Evolutionary conservation across 2,888 invertebrate genomes (phyloP).

Genomic region (Galeopsomyia nigrocyanea): DNA sequence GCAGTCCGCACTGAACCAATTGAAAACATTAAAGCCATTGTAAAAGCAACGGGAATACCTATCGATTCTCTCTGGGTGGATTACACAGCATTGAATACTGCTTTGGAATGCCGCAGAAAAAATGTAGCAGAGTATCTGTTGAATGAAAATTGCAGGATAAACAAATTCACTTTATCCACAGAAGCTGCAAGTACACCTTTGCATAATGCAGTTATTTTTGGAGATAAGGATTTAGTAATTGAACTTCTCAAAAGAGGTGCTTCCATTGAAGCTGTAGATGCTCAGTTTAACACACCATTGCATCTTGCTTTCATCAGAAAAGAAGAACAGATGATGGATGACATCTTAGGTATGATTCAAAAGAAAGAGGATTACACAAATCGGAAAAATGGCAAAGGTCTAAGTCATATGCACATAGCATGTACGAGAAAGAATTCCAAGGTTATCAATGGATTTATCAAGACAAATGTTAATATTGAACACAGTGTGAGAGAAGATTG

Average conservation of each 20-base stretch:
- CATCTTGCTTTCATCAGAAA: conserved; percentile 12
- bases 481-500: not conserved
- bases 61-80: too few species aligned
- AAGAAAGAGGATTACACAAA: too few species aligned
- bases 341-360: not conserved
- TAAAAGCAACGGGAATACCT: too few species aligned
- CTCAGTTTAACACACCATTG: conserved; percentile 9
- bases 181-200: conserved; percentile 14
- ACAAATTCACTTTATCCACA: too few species aligned
- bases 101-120: too few species aligned
- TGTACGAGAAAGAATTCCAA: conserved; percentile 13
- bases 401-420: conserved; percentile 22
- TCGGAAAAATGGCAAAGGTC: not conserved
- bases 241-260: conserved; percentile 8
- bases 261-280: conserved; percentile 1
- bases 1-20: too few species aligned
- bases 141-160: too few species aligned
- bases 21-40: too few species aligned
- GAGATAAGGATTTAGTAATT: conserved; percentile 2
- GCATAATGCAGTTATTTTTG: conserved; percentile 12
- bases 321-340: conserved; percentile 5
- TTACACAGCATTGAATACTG: too few species aligned
- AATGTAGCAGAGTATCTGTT: too few species aligned
- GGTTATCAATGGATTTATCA: conserved; percentile 7
- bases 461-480: conserved; percentile 1